Percentiles rank a stretch among this genome's conserved stretches.
Conservation (phyloP, 1,140 invertebrate species). For the Camponotus vicinus region DNA sequence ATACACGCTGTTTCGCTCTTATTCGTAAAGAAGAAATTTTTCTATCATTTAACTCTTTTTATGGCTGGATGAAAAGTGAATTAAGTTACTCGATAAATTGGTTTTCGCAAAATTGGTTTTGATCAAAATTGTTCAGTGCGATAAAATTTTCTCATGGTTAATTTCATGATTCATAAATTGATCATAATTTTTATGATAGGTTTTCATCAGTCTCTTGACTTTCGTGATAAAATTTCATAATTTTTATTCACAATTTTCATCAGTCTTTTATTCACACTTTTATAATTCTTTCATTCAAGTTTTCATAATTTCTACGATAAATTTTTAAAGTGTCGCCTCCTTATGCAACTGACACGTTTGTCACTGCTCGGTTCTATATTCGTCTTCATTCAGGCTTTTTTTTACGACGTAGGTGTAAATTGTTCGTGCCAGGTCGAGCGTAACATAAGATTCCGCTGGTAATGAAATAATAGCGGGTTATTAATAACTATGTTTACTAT, state of each 20-base stretch:
- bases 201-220: background rate
- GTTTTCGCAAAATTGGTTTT: no score
- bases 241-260: background rate
- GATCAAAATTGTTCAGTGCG: no score
- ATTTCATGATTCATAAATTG: no score
- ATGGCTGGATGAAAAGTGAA: no score
- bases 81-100: no score
- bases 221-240: background rate
- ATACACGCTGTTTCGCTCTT: no score
- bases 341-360: background rate
- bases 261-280: background rate
- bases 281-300: no score
- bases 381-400: slow-evolving; percentile 30
- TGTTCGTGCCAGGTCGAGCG: slow-evolving; percentile 1
- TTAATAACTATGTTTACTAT: slow-evolving; percentile 42
- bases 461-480: slow-evolving; percentile 33
- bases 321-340: no score
- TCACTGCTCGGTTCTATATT: background rate
- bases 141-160: no score
- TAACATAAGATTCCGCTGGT: slow-evolving; percentile 12
- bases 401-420: slow-evolving; percentile 32
- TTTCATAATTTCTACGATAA: background rate
- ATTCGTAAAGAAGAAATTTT: no score
- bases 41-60: no score
- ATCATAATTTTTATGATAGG: no score